These are phyloP conservation scores for Rhodinocichla rosea DNA, from an alignment of 2,113 vertebrate genomes.

Conservation along the genomic window DNA sequence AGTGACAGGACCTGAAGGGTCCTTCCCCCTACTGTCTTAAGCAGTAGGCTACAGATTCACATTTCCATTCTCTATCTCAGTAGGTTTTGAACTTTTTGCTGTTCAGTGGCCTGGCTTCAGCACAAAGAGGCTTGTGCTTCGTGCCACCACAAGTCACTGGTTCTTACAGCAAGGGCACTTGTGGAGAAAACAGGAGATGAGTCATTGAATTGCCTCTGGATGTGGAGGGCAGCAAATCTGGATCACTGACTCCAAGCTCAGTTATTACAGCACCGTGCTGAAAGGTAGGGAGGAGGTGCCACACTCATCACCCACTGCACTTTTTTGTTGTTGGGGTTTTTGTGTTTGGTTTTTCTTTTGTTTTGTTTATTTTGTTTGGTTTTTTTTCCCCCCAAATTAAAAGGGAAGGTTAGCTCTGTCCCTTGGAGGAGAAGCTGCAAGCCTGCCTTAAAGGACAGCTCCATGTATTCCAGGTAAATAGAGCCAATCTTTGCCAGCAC, in stretches of 20 bases:
- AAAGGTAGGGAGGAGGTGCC: background rate
- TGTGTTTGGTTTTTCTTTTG: background rate
- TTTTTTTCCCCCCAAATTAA: background rate
- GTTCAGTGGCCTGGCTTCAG: background rate
- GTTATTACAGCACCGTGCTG: background rate
- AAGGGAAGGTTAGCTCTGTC: background rate
- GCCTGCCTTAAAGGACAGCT: background rate
- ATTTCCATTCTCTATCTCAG: background rate
- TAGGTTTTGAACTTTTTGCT: background rate
- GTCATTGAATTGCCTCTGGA: background rate
- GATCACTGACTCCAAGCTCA: background rate
- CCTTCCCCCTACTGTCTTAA: background rate
- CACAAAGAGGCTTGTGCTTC: background rate
- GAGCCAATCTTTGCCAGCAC: background rate
- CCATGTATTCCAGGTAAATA: background rate
- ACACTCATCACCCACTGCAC: background rate
- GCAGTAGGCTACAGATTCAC: background rate
- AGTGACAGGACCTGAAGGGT: background rate
- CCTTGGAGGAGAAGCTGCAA: background rate
- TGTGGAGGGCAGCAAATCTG: background rate
- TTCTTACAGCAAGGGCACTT: background rate
- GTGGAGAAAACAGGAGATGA: background rate
- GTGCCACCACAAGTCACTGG: background rate
- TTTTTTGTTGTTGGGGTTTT: background rate
- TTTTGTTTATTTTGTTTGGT: background rate